Conservation (phyloP, 2,888 invertebrate genomes). For the Caenorhabditis uteleia region DNA sequence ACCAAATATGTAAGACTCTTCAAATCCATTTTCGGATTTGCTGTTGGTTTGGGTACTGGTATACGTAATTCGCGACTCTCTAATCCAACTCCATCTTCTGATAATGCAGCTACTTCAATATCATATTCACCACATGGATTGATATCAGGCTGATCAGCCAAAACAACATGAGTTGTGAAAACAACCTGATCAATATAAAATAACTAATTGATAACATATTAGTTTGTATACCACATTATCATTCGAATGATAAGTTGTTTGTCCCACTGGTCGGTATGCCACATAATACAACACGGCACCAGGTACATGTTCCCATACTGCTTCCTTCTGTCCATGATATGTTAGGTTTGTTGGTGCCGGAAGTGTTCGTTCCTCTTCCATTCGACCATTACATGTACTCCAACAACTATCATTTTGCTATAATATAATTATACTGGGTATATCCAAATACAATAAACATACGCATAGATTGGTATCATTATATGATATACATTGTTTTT, state of each 20-base stretch:
- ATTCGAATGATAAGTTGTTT: conserved; percentile 5
- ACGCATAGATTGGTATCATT: conserved; percentile 35
- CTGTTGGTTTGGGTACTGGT: conserved; percentile 25
- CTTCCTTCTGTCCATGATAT: neutral
- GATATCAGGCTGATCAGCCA: conserved; percentile 5
- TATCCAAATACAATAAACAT: conserved; percentile 11
- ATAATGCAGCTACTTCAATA: conserved; percentile 18
- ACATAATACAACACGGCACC: conserved; percentile 39
- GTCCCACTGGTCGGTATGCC: conserved; percentile 8
- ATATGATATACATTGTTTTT: conserved; percentile 21
- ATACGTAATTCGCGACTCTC: conserved; percentile 18
- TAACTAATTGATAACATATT: too few relatives aligned
- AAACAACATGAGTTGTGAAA: neutral
- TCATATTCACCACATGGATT: conserved; percentile 21
- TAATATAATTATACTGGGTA: neutral
- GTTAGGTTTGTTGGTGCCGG: conserved; percentile 19
- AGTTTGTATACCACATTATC: conserved; percentile 21
- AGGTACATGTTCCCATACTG: conserved; percentile 30
- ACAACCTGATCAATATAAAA: too few relatives aligned
- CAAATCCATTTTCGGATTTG: conserved; percentile 21
- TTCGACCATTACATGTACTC: conserved; percentile 25
- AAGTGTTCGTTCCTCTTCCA: conserved; percentile 10
- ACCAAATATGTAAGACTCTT: neutral
- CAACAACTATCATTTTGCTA: conserved; percentile 30
- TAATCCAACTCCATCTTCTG: conserved; percentile 24